These are phyloP conservation scores for Stictocephala bisonia DNA, from an alignment of 2,888 invertebrate genomes.

Conservation along the genomic window DNA sequence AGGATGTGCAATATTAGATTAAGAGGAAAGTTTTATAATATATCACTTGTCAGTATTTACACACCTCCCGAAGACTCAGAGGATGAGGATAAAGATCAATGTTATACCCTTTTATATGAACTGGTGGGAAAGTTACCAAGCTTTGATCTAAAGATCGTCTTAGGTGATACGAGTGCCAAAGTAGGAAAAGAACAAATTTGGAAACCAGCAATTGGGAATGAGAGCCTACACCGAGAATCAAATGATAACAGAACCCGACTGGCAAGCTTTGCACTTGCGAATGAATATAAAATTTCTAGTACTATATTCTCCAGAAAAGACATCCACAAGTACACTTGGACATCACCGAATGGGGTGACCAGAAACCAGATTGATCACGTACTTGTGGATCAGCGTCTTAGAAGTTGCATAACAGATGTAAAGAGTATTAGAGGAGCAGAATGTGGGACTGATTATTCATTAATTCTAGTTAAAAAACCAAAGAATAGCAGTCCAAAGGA, in stretches of 20 bases:
- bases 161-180: conserved; percentile 23
- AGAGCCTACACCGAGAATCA: conserved; percentile 9
- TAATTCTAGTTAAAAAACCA: conserved; percentile 33
- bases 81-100: conserved; percentile 18
- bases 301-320: conserved; percentile 15
- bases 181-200: conserved; percentile 7
- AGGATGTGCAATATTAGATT: no score
- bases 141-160: conserved; percentile 16
- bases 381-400: conserved; percentile 38
- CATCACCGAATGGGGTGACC: conserved; percentile 48
- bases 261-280: conserved; percentile 39
- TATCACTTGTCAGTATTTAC: no score
- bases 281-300: conserved; percentile 36
- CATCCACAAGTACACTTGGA: conserved; percentile 38
- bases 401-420: conserved; percentile 38
- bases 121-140: conserved; percentile 37
- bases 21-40: no score
- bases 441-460: conserved; percentile 32
- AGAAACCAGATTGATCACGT: conserved; percentile 47
- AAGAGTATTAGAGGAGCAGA: conserved; percentile 45
- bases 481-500: not conserved
- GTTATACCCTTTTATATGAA: not conserved
- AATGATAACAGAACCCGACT: conserved; percentile 20
- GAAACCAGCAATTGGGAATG: conserved; percentile 15
- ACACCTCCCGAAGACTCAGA: no score